A percentile compares a stretch with the other conserved stretches of the same genome.
phyloP scores from a whole-genome alignment of 2,797 vertebrate species.

The Monodelphis domestica region DNA sequence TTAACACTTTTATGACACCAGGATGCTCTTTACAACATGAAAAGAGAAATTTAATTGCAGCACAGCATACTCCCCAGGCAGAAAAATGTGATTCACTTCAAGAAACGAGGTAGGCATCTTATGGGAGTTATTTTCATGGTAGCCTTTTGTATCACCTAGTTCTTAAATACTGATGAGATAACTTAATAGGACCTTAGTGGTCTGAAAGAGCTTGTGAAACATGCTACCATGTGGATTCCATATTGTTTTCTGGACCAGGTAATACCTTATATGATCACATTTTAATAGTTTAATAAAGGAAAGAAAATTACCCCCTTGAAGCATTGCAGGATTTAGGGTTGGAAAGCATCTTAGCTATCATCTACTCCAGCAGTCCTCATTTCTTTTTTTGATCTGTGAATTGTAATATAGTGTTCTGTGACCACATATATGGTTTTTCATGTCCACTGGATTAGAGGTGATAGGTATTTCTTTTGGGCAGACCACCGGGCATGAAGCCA shows the following conservation, averaged over 20 bases:
- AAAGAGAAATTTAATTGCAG: constrained; percentile 50
- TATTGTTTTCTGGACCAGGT: constrained; percentile 24
- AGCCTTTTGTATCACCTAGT: constrained; percentile 17
- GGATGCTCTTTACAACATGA: background rate
- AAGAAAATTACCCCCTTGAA: constrained; percentile 10
- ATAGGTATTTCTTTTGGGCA: background rate
- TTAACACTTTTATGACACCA: constrained; percentile 6
- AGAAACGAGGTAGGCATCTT: background rate
- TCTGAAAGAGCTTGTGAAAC: constrained; percentile 45
- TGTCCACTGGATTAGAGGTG: background rate
- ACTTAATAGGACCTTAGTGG: constrained; percentile 22
- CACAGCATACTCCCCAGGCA: background rate
- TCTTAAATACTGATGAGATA: background rate
- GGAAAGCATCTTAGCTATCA: background rate
- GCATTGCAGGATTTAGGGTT: background rate
- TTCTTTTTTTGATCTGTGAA: background rate
- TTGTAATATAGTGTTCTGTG: background rate
- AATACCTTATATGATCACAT: background rate
- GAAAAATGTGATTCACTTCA: constrained; percentile 31
- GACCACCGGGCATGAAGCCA: background rate
- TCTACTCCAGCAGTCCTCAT: background rate
- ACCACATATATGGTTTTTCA: background rate
- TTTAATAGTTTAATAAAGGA: background rate
- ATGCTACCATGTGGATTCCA: background rate
- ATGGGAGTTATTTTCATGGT: background rate